Conservation (phyloP, 2,888 invertebrate genomes). For the Habroteleia sp. region DNA sequence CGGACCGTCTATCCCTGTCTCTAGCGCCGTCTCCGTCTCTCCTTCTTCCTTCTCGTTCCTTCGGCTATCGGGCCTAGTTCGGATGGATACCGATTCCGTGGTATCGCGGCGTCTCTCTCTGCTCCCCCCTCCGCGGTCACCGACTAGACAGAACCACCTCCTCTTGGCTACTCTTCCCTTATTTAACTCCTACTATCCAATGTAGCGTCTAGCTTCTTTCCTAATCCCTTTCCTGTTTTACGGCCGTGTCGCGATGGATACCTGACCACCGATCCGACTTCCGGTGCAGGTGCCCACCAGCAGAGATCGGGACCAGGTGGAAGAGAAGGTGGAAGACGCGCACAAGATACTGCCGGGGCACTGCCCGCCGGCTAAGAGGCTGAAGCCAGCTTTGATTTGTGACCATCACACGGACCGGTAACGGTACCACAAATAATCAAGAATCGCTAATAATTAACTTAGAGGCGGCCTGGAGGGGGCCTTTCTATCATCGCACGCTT, state of each 20-base stretch:
- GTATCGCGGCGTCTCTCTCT: slow-evolving; percentile 39
- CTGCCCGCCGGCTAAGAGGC: slow-evolving; percentile 44
- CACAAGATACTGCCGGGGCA: slow-evolving; percentile 23
- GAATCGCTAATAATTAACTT: slow-evolving; percentile 35
- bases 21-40: slow-evolving; percentile 8
- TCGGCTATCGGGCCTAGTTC: slow-evolving; percentile 47
- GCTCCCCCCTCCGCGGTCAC: slow-evolving; percentile 25
- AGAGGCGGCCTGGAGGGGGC: no score
- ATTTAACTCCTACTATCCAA: slow-evolving; percentile 62
- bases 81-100: slow-evolving; percentile 27
- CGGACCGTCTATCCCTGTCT: slow-evolving; percentile 48
- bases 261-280: slow-evolving; percentile 45
- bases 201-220: slow-evolving; percentile 59
- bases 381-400: slow-evolving; percentile 47
- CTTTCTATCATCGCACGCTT: no score
- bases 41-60: slow-evolving; percentile 30
- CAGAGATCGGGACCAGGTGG: slow-evolving; percentile 49
- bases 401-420: slow-evolving; percentile 38
- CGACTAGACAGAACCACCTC: slow-evolving; percentile 57
- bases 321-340: slow-evolving; percentile 32
- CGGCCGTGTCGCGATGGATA: slow-evolving; percentile 55
- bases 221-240: slow-evolving; percentile 63
- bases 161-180: slow-evolving; percentile 52
- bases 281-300: slow-evolving; percentile 63
- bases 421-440: slow-evolving; percentile 48